phyloP scores from a whole-genome alignment of 2,888 invertebrate genomes.

The Asteroscopus sphinx region DNA sequence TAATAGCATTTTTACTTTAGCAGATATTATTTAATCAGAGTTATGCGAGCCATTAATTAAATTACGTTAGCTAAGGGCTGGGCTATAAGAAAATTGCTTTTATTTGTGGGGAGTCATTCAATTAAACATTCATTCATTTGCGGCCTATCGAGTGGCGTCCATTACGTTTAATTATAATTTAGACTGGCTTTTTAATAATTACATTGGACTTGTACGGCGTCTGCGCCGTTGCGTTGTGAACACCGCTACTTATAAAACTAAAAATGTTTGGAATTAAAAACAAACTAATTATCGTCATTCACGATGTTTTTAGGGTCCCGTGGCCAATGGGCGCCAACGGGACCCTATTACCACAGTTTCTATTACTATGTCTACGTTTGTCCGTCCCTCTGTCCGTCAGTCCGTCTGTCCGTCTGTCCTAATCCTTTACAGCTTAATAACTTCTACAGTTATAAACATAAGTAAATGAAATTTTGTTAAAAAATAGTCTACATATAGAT shows the following conservation, averaged over 20 bases:
- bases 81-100: conserved; percentile 84
- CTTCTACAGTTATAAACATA: no score
- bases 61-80: conserved; percentile 76
- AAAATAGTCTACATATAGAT: no score
- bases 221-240: conserved; percentile 28
- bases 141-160: conserved; percentile 78
- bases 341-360: no score
- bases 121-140: conserved; percentile 84
- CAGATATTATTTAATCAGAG: conserved; percentile 79
- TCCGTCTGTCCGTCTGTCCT: no score
- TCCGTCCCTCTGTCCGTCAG: no score
- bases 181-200: conserved; percentile 71
- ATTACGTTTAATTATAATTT: conserved; percentile 85
- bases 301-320: not conserved
- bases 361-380: no score
- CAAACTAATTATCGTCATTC: conserved; percentile 25
- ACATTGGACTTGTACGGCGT: conserved; percentile 53
- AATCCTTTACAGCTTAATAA: no score
- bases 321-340: no score
- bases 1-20: conserved; percentile 59
- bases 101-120: conserved; percentile 84
- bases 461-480: no score
- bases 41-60: conserved; percentile 83
- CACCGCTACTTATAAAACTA: conserved; percentile 9
- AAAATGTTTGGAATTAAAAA: conserved; percentile 8